phyloP scores from a whole-genome alignment of 1,140 invertebrate species.

The Grapholita molesta region DNA sequence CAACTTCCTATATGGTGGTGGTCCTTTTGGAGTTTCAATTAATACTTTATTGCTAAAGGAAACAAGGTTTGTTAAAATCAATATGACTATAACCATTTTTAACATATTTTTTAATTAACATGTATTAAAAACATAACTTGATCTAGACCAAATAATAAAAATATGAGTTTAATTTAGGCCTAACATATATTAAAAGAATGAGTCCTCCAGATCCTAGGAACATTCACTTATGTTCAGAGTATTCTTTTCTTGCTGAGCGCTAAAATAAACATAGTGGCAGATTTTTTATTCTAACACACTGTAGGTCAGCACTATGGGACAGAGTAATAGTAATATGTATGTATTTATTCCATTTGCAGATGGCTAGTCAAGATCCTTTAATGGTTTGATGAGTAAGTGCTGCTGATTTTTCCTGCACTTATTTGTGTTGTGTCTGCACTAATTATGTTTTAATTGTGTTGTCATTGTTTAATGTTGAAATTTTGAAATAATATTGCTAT shows the following conservation, averaged over 20 bases:
- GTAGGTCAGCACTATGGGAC: too few relatives aligned
- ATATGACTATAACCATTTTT: too few relatives aligned
- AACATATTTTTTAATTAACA: too few relatives aligned
- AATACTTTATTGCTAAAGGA: neutral
- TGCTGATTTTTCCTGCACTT: neutral
- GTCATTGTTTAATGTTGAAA: neutral
- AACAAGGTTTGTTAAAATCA: too few relatives aligned
- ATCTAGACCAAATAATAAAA: too few relatives aligned
- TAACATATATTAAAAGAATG: too few relatives aligned
- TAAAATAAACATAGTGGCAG: too few relatives aligned
- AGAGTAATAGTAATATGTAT: neutral
- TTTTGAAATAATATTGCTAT: neutral
- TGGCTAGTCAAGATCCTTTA: neutral
- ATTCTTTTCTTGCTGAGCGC: too few relatives aligned
- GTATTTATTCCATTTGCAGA: conserved; percentile 4
- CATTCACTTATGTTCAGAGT: too few relatives aligned
- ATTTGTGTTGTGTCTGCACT: conserved; percentile 10
- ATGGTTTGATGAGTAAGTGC: neutral
- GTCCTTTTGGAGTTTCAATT: neutral
- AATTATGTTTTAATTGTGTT: neutral
- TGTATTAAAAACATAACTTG: too few relatives aligned
- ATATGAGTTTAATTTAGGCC: too few relatives aligned
- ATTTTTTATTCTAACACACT: neutral
- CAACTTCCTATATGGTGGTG: neutral
- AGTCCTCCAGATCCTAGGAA: too few relatives aligned